These are phyloP conservation scores for Oreochromis aureus DNA, from an alignment of 2,113 vertebrate genomes.

Conservation along the genomic window DNA sequence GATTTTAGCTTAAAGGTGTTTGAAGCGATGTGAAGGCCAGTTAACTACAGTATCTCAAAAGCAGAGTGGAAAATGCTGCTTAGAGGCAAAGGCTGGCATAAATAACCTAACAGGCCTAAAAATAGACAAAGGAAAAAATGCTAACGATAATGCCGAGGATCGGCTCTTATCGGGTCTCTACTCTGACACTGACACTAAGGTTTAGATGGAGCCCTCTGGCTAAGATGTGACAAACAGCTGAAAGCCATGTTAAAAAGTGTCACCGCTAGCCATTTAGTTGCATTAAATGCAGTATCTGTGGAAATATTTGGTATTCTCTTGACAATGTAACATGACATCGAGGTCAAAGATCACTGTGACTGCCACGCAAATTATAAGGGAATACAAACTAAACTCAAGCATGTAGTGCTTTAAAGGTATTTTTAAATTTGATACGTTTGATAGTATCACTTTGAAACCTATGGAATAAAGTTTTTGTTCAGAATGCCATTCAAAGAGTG, in stretches of 20 bases:
- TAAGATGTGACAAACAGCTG: neutral
- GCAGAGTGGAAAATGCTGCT: constrained; percentile 20
- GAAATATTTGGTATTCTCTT: neutral
- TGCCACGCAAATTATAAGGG: neutral
- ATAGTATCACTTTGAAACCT: neutral
- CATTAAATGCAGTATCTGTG: neutral
- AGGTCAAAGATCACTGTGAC: constrained; percentile 2
- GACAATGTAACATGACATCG: neutral
- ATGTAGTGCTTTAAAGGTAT: neutral
- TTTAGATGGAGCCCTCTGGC: neutral
- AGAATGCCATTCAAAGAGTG: neutral
- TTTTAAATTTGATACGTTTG: neutral
- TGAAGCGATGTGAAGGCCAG: neutral
- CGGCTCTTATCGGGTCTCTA: constrained; percentile 28
- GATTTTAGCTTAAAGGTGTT: neutral
- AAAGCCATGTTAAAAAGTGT: neutral
- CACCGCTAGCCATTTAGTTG: neutral
- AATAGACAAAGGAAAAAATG: constrained; percentile 14
- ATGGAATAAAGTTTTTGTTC: neutral
- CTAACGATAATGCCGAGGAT: constrained; percentile 20
- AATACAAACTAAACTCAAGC: neutral
- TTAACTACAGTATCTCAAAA: neutral
- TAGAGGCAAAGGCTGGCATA: constrained; percentile 43
- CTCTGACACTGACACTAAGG: constrained; percentile 28
- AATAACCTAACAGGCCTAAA: constrained; percentile 46